These are phyloP conservation scores for Montipora cactus DNA, from an alignment of 64 coral and sea anemone species.

Conservation along the genomic window DNA sequence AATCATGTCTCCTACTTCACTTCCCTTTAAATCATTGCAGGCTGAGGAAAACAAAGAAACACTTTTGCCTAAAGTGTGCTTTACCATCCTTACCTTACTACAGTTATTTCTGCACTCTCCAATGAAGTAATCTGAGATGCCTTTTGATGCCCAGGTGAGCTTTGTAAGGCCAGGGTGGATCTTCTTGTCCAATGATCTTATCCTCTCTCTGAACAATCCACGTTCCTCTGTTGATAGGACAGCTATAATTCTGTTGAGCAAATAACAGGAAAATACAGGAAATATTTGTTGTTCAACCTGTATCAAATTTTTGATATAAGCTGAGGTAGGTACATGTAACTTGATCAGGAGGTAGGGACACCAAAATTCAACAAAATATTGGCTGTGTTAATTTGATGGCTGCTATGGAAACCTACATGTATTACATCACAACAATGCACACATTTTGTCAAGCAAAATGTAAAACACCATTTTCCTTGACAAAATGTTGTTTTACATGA, in stretches of 20 bases:
- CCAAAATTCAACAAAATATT: too few species aligned
- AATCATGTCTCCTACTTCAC: too few species aligned
- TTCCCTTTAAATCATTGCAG: not conserved
- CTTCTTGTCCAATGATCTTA: constrained; percentile 95
- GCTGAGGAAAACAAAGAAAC: too few species aligned
- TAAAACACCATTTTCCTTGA: too few species aligned
- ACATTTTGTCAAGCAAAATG: not conserved
- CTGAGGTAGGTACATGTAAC: too few species aligned
- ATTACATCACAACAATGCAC: too few species aligned
- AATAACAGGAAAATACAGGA: not conserved
- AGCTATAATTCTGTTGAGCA: constrained; percentile 88
- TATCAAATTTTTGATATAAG: too few species aligned
- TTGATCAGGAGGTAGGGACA: too few species aligned
- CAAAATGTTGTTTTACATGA: too few species aligned
- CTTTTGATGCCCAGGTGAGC: constrained; percentile 96
- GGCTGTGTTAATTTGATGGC: too few species aligned
- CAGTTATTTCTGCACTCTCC: constrained; percentile 99
- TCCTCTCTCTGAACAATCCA: constrained; percentile 93
- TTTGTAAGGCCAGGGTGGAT: constrained; percentile 99
- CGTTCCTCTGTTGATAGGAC: constrained; percentile 94
- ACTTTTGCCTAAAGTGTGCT: not conserved
- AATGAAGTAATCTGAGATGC: constrained; percentile 99
- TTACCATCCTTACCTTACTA: constrained; percentile 75
- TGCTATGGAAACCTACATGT: too few species aligned
- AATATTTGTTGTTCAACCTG: too few species aligned